Evolutionary conservation across 1,140 invertebrate species (phyloP), one percentile per base, ranked within the genome.

Genomic region (Trachymyrmex cornetzi): DNA sequence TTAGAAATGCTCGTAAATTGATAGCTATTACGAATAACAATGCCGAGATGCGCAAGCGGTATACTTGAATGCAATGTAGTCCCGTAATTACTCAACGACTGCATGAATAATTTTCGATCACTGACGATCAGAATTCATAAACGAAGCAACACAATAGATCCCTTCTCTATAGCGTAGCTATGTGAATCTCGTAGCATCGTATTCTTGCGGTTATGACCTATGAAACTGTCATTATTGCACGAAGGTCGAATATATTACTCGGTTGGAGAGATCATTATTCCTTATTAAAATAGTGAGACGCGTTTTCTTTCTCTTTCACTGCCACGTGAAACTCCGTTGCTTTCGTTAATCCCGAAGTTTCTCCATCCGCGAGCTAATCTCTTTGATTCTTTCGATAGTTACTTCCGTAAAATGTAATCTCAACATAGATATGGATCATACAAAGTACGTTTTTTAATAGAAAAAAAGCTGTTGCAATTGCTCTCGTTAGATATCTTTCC

Each of bases 301-400:
- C 44, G 64, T 67, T 44, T 67, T 44, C 34, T 38, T 24, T 38
- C 48, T 53, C 27, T 38, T 79, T 53, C 16, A 38, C 9, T 74
- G 5, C 24, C 16, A 27, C 16, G 63, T 34, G 63, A 67, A 48
- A 27, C 27, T n/a, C 19, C 53, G 53, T 87, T 71, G 53, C 64
- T 87, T 72, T 88, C 27, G 61, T 81, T 66, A 69, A 19, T 89
- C 81, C 44, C 81, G 79, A 55, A 69, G 57, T 89, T 88, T 89
- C 87, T 75, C 81, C 38, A 2, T 2, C 5, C 12, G 16, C 16
- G 16, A 69, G 48, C 9, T 57, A 80, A 59, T 82, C 66, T 44
- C 30, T 48, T 82, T 24, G 34, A 72, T 44, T n/a, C 64, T 48
- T 27, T 57, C 11, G 22, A 57, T 82, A 2, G 9, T 11, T 44